Base-by-base conservation (phyloP, 2,113 vertebrate genomes). In the Corythaeola cristata region DNA sequence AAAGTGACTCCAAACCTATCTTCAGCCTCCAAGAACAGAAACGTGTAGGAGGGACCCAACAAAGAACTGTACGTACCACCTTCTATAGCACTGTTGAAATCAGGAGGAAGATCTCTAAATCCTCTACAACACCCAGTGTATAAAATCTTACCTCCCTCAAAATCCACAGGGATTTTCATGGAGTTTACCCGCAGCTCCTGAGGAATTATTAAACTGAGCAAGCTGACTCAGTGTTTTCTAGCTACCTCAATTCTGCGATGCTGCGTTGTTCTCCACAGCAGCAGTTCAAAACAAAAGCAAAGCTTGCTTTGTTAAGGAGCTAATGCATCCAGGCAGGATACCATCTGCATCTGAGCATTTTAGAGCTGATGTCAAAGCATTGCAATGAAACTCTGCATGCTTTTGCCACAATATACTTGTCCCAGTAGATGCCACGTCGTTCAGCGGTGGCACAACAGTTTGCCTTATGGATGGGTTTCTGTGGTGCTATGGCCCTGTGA, bases 81-180 rank as follows among this genome's bases (percentile, higher is more conserved):
- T 77, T 73, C 74, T 79, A 37, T 21, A 68, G 50, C 59, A 49
- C 41, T 68, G 26, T 19, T 69, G 78, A 93, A 91, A 91, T 82
- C n/a, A 69, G 94, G 55, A 77, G 41, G 16, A 82, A 73, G 59
- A 83, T 89, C 66, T 76, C 62, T 69, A 95, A 96, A 88, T 69
- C 78, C 45, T 85, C 41, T 93, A 21, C 41, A 73, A 50, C 37
- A 71, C 33, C 33, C 41, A 56, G 28, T 28, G 63, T 50, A 79
- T 39, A 85, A 94, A 93, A 71, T 58, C 26, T 63, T 80, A 83
- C 33, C n/a, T 85, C n/a, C 18, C n/a, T 82, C 19, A 79, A 90
- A 94, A 94, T 71, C 63, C 55, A 62, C 28, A 69, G 69, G 50
- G 60, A 47, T 88, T 53, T 75, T 76, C 49, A 59, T 15, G 41